Percentiles rank a stretch among this genome's conserved stretches.
Evolutionary conservation across 2,888 invertebrate genomes (phyloP).

Genomic region (Xanthorhoe spadicearia): DNA sequence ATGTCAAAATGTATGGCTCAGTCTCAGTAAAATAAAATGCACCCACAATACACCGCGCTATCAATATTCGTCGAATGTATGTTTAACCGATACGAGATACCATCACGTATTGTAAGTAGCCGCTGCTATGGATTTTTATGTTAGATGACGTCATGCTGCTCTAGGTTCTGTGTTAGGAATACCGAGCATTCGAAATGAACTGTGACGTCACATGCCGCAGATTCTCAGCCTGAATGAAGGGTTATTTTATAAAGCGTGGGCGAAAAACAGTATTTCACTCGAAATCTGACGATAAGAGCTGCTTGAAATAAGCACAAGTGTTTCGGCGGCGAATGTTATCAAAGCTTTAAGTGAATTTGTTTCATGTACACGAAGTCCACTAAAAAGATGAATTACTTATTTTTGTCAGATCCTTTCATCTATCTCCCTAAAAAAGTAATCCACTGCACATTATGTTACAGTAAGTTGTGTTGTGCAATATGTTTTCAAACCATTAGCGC

Average conservation of each 20-base stretch:
- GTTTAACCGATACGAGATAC: slow-evolving; percentile 34
- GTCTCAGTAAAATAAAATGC: slow-evolving; percentile 22
- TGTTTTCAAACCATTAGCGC: neutral
- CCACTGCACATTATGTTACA: slow-evolving; percentile 2
- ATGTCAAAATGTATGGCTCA: slow-evolving; percentile 33
- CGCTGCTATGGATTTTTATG: slow-evolving; percentile 35
- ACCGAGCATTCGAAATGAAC: slow-evolving; percentile 42
- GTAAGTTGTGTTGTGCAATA: neutral
- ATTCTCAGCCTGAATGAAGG: slow-evolving; percentile 43
- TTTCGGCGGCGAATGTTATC: slow-evolving; percentile 8
- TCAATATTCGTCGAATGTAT: slow-evolving; percentile 39
- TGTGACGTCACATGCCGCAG: slow-evolving; percentile 61
- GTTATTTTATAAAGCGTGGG: slow-evolving; percentile 45
- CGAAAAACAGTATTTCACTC: slow-evolving; percentile 32
- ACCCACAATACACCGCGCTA: slow-evolving; percentile 27
- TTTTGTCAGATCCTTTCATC: neutral
- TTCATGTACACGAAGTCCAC: slow-evolving; percentile 7
- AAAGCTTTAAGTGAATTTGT: slow-evolving; percentile 6
- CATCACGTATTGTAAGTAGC: slow-evolving; percentile 32
- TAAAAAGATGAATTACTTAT: neutral
- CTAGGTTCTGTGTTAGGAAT: slow-evolving; percentile 44
- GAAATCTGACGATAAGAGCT: slow-evolving; percentile 31
- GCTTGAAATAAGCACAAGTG: slow-evolving; percentile 13
- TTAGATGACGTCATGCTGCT: slow-evolving; percentile 47
- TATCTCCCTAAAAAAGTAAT: neutral